Percentiles rank a stretch among this genome's conserved stretches.
Conservation (phyloP, 2,888 invertebrate genomes). For the Abrostola tripartita region DNA sequence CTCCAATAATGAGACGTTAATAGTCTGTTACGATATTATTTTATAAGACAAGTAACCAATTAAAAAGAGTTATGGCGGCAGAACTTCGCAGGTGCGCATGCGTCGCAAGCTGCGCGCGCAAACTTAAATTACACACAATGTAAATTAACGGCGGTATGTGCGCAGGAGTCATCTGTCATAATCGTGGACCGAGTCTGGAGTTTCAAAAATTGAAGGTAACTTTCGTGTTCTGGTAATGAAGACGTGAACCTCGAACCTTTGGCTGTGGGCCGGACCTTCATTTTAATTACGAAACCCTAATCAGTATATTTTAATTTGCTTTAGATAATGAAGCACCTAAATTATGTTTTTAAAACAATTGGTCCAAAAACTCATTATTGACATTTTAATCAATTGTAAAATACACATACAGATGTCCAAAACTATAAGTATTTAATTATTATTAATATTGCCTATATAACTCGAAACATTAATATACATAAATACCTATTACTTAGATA, state of each 20-base stretch:
- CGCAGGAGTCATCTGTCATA: constrained; percentile 53
- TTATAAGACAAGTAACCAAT: constrained; percentile 61
- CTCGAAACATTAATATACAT: no score
- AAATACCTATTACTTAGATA: no score
- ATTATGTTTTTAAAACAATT: neutral
- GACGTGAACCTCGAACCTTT: constrained; percentile 5
- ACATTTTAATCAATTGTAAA: no score
- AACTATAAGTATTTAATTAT: no score
- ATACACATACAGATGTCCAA: no score
- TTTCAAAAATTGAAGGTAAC: constrained; percentile 9
- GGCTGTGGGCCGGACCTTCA: neutral
- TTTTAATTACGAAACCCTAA: constrained; percentile 11
- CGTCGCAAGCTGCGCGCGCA: constrained; percentile 66
- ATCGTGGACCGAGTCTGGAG: constrained; percentile 37
- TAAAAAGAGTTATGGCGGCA: constrained; percentile 67
- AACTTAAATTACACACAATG: constrained; percentile 55
- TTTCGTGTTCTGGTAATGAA: constrained; percentile 17
- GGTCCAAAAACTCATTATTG: no score
- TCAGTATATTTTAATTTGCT: neutral
- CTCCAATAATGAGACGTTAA: constrained; percentile 52
- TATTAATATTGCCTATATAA: no score
- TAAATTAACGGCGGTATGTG: constrained; percentile 55
- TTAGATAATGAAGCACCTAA: neutral
- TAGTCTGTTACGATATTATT: constrained; percentile 54
- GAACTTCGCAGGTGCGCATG: constrained; percentile 66